These are phyloP conservation scores for Drosophila paranaensis DNA, from an alignment of 2,888 invertebrate genomes.

Conservation along the genomic window DNA sequence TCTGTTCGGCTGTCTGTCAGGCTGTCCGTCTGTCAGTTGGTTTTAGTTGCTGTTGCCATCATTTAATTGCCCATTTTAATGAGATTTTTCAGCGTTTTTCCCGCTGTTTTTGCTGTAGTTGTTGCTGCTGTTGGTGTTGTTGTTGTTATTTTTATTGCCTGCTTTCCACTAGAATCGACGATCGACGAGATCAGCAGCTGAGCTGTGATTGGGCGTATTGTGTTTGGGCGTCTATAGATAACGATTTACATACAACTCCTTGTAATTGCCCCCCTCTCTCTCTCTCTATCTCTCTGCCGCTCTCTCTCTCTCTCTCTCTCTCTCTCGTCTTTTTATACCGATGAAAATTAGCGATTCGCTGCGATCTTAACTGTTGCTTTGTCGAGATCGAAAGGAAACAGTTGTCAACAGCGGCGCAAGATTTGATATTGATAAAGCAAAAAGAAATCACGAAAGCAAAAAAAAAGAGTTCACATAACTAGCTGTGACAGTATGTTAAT, in stretches of 20 bases:
- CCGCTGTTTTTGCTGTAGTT: slow-evolving; percentile 28
- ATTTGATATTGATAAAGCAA: slow-evolving; percentile 38
- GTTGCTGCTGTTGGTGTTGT: neutral
- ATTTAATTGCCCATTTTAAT: slow-evolving; percentile 82
- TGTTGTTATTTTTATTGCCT: slow-evolving; percentile 43
- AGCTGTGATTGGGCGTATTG: slow-evolving; percentile 64
- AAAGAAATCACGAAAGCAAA: slow-evolving; percentile 12
- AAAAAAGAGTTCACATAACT: slow-evolving; percentile 1
- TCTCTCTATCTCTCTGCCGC: slow-evolving; percentile 22
- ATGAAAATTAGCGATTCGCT: slow-evolving; percentile 75
- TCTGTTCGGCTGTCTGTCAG: slow-evolving; percentile 49
- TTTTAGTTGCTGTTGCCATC: slow-evolving; percentile 67
- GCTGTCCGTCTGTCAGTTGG: slow-evolving; percentile 50
- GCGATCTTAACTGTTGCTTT: slow-evolving; percentile 47
- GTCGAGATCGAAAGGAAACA: slow-evolving; percentile 47
- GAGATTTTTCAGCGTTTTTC: slow-evolving; percentile 71
- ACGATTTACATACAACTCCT: slow-evolving; percentile 70
- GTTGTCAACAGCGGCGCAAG: slow-evolving; percentile 51
- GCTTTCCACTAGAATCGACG: slow-evolving; percentile 47
- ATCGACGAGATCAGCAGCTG: slow-evolving; percentile 20
- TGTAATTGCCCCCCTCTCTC: slow-evolving; percentile 27
- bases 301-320: neutral
- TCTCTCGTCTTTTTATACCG: slow-evolving; percentile 50
- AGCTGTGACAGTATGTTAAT: neutral
- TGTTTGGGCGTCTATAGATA: slow-evolving; percentile 74